phyloP scores from a whole-genome alignment of 2,113 vertebrate genomes.

The Semnornis frantzii region DNA sequence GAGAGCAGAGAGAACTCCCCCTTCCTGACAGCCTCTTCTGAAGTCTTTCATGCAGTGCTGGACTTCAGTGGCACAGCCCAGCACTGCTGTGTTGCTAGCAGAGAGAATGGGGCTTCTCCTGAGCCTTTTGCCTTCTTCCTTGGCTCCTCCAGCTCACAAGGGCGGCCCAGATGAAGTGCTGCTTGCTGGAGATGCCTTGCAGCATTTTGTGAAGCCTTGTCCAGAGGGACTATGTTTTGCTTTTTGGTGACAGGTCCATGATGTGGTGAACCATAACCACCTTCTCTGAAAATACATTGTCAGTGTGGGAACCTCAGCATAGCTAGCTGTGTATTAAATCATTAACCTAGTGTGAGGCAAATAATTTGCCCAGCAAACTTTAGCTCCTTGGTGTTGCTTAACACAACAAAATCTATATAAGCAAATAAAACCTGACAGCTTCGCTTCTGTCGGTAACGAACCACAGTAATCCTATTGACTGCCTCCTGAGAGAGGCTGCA shows the following conservation, averaged over 20 bases:
- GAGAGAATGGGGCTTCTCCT: accelerated
- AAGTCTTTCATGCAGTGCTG: background rate
- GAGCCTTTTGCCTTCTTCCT: background rate
- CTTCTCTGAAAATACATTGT: background rate
- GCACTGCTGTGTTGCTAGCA: accelerated
- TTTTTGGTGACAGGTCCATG: background rate
- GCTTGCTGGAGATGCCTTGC: background rate
- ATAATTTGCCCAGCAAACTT: background rate
- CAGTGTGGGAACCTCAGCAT: background rate
- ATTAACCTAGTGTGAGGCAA: background rate
- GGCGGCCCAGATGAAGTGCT: background rate
- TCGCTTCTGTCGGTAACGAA: background rate
- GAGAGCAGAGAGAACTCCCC: background rate
- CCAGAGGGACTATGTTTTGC: background rate
- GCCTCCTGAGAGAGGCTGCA: background rate
- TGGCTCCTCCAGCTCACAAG: accelerated
- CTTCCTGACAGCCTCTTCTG: background rate
- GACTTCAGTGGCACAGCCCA: background rate
- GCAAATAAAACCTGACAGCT: background rate
- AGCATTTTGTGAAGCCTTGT: background rate
- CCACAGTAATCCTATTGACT: background rate
- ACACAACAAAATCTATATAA: background rate
- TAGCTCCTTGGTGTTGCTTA: background rate
- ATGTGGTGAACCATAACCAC: background rate
- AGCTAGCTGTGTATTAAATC: background rate